These are phyloP conservation scores for Phrixothrix hirtus DNA, from an alignment of 2,888 invertebrate genomes.

Conservation along the genomic window DNA sequence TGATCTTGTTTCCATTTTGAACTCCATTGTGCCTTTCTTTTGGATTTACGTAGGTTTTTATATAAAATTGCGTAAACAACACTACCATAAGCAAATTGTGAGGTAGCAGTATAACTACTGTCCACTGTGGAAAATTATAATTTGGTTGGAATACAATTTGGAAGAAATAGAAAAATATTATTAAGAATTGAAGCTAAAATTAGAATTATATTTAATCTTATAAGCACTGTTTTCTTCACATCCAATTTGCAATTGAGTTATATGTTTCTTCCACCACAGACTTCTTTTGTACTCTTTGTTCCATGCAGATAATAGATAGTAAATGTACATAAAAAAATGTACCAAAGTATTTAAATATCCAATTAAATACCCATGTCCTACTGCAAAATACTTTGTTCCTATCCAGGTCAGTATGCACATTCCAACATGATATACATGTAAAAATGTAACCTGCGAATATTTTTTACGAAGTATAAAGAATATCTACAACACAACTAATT, in stretches of 20 bases:
- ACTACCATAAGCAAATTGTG: constrained; percentile 70
- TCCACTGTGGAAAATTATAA: constrained; percentile 65
- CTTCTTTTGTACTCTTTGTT: constrained; percentile 70
- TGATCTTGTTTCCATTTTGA: too few species aligned
- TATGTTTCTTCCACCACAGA: constrained; percentile 82
- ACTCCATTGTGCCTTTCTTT: too few species aligned
- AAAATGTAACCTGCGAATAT: constrained; percentile 76
- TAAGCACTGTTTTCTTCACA: too few species aligned
- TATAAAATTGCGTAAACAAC: constrained; percentile 70
- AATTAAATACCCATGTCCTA: constrained; percentile 41
- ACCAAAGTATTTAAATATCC: constrained; percentile 74
- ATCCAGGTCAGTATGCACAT: constrained; percentile 74
- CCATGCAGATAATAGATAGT: constrained; percentile 77
- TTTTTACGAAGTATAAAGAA: constrained; percentile 87
- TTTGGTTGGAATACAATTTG: constrained; percentile 57
- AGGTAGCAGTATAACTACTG: constrained; percentile 61
- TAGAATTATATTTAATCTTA: constrained; percentile 9
- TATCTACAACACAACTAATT: constrained; percentile 62
- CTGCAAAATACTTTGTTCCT: constrained; percentile 40
- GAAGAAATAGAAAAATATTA: constrained; percentile 61
- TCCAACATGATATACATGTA: constrained; percentile 83
- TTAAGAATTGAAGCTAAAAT: constrained; percentile 65
- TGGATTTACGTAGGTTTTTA: constrained; percentile 61
- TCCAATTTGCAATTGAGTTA: constrained; percentile 82
- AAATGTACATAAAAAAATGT: constrained; percentile 80